Evolutionary conservation across 2,113 vertebrate species (phyloP), one percentile per base, ranked within the genome.

Genomic region (Formicarius rufipectus): DNA sequence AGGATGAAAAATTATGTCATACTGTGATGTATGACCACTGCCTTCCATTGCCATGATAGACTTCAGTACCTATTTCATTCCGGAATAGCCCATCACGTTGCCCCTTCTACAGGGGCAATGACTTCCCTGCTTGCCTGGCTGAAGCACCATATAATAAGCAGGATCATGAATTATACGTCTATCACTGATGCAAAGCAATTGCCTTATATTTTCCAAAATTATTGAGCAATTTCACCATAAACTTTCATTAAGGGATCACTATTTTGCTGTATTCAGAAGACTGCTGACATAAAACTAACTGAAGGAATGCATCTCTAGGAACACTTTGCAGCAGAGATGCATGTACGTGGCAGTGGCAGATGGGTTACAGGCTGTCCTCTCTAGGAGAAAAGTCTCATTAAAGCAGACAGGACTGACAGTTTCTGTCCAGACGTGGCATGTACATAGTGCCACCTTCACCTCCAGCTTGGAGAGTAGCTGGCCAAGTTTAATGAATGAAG

Each of bases 1-100:
- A 68, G 49, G 58, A 94, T 91, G 84, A 97, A 91, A 79, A 96
- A 95, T 83, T 89, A 91, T 93, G 89, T 94, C 94, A 85, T 53
- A 42, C 28, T 68, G 31, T 89, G 78, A 94, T 85, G 78, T 82
- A 79, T 80, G 78, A 84, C 74, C 92, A 40, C 21, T 86, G 79
- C 52, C 92, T 93, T 90, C 60, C 52, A 49, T 10, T 81, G 78
- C 58, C 4, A 1, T n/a, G 42, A 73, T 23, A 77, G 62, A 87
- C 71, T 85, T 28, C 71, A 73, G 40, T 17, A 55, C 45, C 71
- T 50, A 66, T 45, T 89, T 76, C 87, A 84, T 58, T 89, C 31
- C 49, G 0, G 2, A 87, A 84, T 3, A 89, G 15, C 37, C 60
- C 49, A 69, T 28, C 37, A 14, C 18, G 30, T 50, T 72, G 30